Evolutionary conservation across 2,888 invertebrate genomes (phyloP).

Genomic region (Eristalis pertinax): DNA sequence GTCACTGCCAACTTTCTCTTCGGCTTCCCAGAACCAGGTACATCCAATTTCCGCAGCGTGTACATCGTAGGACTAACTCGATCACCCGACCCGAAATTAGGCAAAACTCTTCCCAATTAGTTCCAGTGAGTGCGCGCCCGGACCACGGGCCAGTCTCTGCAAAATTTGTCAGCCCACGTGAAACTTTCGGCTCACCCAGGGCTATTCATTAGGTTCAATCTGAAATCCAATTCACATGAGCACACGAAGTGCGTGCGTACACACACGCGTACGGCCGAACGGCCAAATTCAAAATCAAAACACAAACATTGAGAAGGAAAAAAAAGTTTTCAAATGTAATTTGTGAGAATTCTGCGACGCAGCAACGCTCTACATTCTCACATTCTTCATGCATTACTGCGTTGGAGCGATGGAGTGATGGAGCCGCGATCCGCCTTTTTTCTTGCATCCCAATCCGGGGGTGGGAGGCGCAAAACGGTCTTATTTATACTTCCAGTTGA

Average conservation of each 20-base stretch:
- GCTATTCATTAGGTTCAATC: conserved; percentile 24
- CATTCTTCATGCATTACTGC: neutral
- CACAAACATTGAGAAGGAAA: conserved; percentile 8
- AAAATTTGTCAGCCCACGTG: neutral
- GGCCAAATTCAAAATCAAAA: conserved; percentile 13
- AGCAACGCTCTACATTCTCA: neutral
- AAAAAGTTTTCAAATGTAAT: conserved; percentile 44
- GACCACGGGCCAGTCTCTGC: neutral
- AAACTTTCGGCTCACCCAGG: conserved; percentile 2
- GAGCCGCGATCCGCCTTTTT: conserved; percentile 12
- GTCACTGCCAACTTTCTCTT: neutral
- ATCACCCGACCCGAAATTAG: neutral
- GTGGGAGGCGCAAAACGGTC: neutral
- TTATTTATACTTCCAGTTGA: conserved; percentile 60
- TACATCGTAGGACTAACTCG: neutral
- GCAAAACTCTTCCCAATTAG: conserved; percentile 4
- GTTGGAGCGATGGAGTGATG: too few relatives aligned
- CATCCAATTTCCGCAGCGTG: neutral
- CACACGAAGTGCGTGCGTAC: neutral
- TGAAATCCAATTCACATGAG: conserved; percentile 35
- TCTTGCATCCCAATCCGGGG: conserved; percentile 19
- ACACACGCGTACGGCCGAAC: neutral
- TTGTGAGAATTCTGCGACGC: conserved; percentile 6
- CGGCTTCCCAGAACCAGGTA: neutral
- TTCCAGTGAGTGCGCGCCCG: conserved; percentile 10